These are phyloP conservation scores for Hirtodrosophila cameraria DNA, from an alignment of 2,888 invertebrate genomes.

Conservation along the genomic window DNA sequence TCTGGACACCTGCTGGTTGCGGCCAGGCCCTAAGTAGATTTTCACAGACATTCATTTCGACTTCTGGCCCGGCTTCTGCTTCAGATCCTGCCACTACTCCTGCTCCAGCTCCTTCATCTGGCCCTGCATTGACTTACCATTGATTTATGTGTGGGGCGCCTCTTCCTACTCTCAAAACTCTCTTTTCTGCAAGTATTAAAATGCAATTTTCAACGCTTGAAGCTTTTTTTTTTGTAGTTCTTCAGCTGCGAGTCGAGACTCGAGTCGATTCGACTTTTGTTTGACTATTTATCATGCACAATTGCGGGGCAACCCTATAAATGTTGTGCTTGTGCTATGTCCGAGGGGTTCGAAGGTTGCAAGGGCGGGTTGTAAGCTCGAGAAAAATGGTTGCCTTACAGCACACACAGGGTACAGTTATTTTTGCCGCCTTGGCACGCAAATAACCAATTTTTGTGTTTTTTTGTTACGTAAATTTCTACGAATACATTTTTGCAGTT, in stretches of 20 bases:
- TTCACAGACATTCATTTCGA: slow-evolving; percentile 52
- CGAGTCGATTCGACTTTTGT: slow-evolving; percentile 37
- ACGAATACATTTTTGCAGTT: slow-evolving; percentile 8
- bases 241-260: slow-evolving; percentile 3
- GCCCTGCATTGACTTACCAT: slow-evolving; percentile 57
- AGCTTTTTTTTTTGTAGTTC: slow-evolving; percentile 34
- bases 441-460: slow-evolving; percentile 61
- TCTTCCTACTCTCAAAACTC: neutral
- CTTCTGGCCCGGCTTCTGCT: slow-evolving; percentile 21
- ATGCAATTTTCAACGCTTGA: slow-evolving; percentile 60
- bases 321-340: neutral
- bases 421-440: slow-evolving; percentile 45
- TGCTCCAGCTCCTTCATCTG: neutral
- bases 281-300: slow-evolving; percentile 54
- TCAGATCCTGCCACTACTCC: too few relatives aligned
- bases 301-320: slow-evolving; percentile 28
- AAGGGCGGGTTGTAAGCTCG: too few relatives aligned
- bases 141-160: slow-evolving; percentile 51
- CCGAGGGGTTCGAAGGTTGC: too few relatives aligned
- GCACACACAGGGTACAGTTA: slow-evolving; percentile 4
- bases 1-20: slow-evolving; percentile 45
- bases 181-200: slow-evolving; percentile 54
- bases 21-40: slow-evolving; percentile 48
- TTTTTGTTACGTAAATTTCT: slow-evolving; percentile 30
- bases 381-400: too few relatives aligned